Conservation (phyloP, 2,888 invertebrate species). For the Quadroppia sp. region DNA sequence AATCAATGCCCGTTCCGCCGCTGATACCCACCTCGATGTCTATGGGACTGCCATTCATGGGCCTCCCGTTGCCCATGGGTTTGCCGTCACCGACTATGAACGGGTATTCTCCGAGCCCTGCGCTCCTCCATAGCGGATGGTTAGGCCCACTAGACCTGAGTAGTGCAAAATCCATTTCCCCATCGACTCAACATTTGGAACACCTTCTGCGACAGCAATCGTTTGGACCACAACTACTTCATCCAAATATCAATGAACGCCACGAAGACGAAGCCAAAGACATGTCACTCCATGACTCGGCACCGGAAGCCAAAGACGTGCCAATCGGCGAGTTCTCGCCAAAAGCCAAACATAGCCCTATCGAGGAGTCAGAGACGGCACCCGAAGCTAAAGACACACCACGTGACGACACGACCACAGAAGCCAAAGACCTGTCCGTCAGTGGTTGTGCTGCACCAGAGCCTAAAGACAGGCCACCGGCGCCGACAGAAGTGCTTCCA, state of each 20-base stretch:
- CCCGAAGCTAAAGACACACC: too few relatives aligned
- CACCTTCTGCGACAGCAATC: background rate
- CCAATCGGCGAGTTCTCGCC: too few relatives aligned
- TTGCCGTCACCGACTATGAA: background rate
- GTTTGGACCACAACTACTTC: conserved; percentile 1
- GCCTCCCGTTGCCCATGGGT: background rate
- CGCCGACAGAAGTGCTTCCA: background rate
- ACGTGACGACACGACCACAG: too few relatives aligned
- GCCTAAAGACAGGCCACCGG: background rate
- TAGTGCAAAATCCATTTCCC: conserved; percentile 42
- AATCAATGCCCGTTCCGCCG: background rate
- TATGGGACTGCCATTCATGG: conserved; percentile 15
- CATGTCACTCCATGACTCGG: background rate
- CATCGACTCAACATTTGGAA: conserved; percentile 11
- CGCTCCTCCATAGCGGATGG: background rate
- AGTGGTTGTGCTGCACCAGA: too few relatives aligned
- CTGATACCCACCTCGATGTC: conserved; percentile 13
- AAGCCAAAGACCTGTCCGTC: too few relatives aligned
- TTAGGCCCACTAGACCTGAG: conserved; percentile 23
- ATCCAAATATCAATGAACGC: background rate
- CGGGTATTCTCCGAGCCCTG: background rate
- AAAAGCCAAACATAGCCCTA: too few relatives aligned
- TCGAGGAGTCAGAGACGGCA: too few relatives aligned
- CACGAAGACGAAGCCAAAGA: background rate
- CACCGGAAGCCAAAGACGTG: background rate